Percentiles rank a stretch among this genome's conserved stretches.
Conservation (phyloP, 2,888 invertebrate species). For the Acrobasis consociella region DNA sequence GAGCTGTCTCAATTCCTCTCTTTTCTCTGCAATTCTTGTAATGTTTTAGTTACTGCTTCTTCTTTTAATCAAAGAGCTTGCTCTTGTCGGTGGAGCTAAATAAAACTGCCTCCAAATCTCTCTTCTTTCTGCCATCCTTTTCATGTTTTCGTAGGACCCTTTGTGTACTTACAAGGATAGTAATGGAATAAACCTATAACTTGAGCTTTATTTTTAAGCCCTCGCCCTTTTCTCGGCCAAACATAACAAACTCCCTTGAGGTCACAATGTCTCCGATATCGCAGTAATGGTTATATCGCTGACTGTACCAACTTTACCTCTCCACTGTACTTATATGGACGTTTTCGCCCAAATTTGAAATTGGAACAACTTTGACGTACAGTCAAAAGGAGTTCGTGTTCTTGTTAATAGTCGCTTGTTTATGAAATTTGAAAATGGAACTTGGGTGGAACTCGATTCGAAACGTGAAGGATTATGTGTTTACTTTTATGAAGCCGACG, state of each 20-base stretch:
- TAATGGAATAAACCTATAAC: too few relatives aligned
- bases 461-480: constrained; percentile 15
- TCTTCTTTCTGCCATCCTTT: too few relatives aligned
- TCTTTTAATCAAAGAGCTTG: too few relatives aligned
- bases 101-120: too few relatives aligned
- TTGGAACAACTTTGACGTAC: constrained; percentile 38
- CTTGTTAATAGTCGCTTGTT: constrained; percentile 47
- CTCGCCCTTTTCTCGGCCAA: constrained; percentile 45
- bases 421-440: constrained; percentile 29
- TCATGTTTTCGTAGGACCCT: too few relatives aligned
- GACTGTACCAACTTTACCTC: constrained; percentile 37
- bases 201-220: not conserved
- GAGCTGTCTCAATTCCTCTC: too few relatives aligned
- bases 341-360: constrained; percentile 43
- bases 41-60: too few relatives aligned
- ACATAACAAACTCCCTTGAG: constrained; percentile 44
- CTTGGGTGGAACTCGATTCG: constrained; percentile 14
- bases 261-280: constrained; percentile 61
- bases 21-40: too few relatives aligned
- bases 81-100: too few relatives aligned
- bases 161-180: too few relatives aligned
- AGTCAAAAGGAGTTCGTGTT: constrained; percentile 43
- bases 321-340: constrained; percentile 39
- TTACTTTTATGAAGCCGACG: constrained; percentile 5
- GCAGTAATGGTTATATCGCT: constrained; percentile 63